phyloP scores from a whole-genome alignment of 2,888 invertebrate genomes.

The Spisula subtruncata region DNA sequence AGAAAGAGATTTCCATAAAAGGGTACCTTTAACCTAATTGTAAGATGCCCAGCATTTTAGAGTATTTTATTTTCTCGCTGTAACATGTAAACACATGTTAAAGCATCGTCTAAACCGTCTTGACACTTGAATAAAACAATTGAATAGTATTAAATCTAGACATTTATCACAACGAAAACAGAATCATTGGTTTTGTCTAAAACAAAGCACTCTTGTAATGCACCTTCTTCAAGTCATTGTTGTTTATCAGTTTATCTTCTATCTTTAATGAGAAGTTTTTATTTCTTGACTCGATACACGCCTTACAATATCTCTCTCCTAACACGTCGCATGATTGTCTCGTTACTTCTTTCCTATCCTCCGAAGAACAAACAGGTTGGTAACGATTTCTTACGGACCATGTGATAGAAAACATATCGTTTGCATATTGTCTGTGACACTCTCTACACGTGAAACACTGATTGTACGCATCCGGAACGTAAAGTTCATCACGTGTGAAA shows the following conservation, averaged over 20 bases:
- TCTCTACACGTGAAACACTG: constrained; percentile 56
- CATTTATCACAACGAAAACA: neutral
- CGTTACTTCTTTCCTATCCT: neutral
- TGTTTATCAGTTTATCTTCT: constrained; percentile 50
- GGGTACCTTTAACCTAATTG: too few relatives aligned
- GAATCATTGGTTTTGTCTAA: neutral
- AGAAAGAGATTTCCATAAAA: too few relatives aligned
- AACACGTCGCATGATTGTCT: constrained; percentile 66
- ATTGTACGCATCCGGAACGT: constrained; percentile 56
- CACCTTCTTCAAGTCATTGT: constrained; percentile 49
- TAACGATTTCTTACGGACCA: constrained; percentile 37
- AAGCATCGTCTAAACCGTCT: too few relatives aligned
- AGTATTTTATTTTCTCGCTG: too few relatives aligned
- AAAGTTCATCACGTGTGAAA: constrained; percentile 55
- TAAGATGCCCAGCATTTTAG: too few relatives aligned
- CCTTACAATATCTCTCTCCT: constrained; percentile 64
- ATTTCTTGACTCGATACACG: constrained; percentile 61
- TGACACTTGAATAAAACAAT: too few relatives aligned
- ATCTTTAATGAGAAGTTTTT: constrained; percentile 59
- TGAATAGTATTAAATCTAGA: neutral
- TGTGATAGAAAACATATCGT: constrained; percentile 54
- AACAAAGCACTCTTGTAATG: constrained; percentile 53
- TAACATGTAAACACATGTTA: too few relatives aligned
- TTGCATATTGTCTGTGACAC: constrained; percentile 55
- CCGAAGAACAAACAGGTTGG: constrained; percentile 4